Percentiles rank a stretch among this genome's conserved stretches.
Evolutionary conservation across 1,140 invertebrate species (phyloP).

Genomic region (Antheraea pernyi): DNA sequence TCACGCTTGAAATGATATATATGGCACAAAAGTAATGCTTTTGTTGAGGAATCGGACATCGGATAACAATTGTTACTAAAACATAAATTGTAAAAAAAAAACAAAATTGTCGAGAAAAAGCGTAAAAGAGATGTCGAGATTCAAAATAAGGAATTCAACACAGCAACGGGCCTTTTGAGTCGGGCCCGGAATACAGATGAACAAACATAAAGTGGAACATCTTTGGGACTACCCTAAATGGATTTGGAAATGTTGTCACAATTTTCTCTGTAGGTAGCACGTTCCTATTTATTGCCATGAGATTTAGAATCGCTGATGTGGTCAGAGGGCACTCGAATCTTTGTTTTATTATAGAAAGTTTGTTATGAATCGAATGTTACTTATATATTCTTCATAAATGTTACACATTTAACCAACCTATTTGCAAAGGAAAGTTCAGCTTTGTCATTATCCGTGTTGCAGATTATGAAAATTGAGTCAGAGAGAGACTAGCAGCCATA

Average conservation of each 20-base stretch:
- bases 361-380: not conserved
- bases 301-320: not conserved
- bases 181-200: conserved; percentile 38
- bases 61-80: no score
- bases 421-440: no score
- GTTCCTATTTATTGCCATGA: conserved; percentile 1
- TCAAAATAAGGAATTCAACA: conserved; percentile 37
- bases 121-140: conserved; percentile 31
- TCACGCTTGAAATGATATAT: no score
- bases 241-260: conserved; percentile 31
- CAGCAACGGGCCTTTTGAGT: conserved; percentile 26
- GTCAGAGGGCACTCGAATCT: not conserved
- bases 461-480: no score
- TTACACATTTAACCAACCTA: no score
- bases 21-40: no score
- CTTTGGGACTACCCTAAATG: conserved; percentile 27
- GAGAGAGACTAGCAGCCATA: no score
- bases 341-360: not conserved
- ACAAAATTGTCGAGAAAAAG: conserved; percentile 4
- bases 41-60: no score
- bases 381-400: not conserved
- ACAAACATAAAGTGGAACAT: conserved; percentile 39
- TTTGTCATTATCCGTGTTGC: no score
- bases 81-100: not conserved
- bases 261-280: conserved; percentile 16